Conservation (phyloP, 2,888 invertebrate species). For the Dione juno region DNA sequence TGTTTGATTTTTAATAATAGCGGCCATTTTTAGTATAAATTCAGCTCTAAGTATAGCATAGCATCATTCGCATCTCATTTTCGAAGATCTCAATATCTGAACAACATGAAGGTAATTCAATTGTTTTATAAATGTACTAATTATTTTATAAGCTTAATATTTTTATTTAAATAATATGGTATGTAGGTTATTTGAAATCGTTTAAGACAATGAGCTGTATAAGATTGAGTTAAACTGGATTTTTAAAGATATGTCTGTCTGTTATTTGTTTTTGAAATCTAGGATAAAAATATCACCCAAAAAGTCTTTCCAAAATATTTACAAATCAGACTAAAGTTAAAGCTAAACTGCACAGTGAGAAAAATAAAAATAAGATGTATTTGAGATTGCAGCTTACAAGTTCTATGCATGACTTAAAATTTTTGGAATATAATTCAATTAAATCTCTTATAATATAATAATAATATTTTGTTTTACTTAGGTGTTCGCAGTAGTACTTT, state of each 20-base stretch:
- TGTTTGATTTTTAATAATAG: conserved; percentile 59
- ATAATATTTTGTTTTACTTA: conserved; percentile 43
- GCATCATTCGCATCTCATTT: conserved; percentile 60
- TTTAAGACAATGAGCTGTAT: background rate
- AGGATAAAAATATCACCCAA: no score
- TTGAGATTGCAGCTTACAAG: no score
- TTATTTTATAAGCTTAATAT: background rate
- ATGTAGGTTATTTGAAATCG: background rate
- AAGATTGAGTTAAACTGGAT: background rate
- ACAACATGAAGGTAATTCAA: conserved; percentile 69
- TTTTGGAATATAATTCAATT: no score
- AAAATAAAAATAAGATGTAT: no score
- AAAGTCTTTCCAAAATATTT: no score
- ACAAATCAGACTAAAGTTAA: no score
- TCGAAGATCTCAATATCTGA: conserved; percentile 62
- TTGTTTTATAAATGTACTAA: conserved; percentile 18
- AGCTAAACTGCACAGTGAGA: no score
- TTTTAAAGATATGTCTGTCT: no score
- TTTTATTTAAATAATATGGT: conserved; percentile 1
- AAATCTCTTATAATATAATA: background rate
- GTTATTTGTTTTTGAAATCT: no score
- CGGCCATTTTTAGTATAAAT: conserved; percentile 61
- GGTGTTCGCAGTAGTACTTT: conserved; percentile 60
- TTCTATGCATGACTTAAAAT: no score
- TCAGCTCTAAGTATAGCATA: conserved; percentile 30